phyloP scores from a whole-genome alignment of 2,888 invertebrate genomes.

The Microchrysa polita region DNA sequence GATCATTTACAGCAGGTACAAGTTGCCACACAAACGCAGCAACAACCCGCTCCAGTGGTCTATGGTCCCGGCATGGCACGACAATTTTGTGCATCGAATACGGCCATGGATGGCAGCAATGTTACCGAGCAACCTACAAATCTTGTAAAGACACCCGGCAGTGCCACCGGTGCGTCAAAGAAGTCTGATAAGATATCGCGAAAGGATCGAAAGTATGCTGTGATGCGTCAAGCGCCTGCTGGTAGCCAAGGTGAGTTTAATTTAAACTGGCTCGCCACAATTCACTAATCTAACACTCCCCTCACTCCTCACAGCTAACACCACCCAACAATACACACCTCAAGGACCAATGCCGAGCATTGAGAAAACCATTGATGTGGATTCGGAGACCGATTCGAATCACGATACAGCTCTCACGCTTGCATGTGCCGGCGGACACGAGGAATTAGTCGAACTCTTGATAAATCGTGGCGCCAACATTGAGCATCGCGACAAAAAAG shows the following conservation, averaged over 20 bases:
- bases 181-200: slow-evolving; percentile 64
- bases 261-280: too few relatives aligned
- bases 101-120: slow-evolving; percentile 55
- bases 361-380: slow-evolving; percentile 88
- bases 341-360: slow-evolving; percentile 65
- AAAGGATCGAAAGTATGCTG: slow-evolving; percentile 62
- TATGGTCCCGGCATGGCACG: slow-evolving; percentile 54
- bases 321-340: slow-evolving; percentile 57
- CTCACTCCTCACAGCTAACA: slow-evolving; percentile 49
- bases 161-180: slow-evolving; percentile 61
- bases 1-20: slow-evolving; percentile 67
- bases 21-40: slow-evolving; percentile 72
- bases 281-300: too few relatives aligned
- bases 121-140: slow-evolving; percentile 53
- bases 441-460: slow-evolving; percentile 92
- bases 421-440: slow-evolving; percentile 97
- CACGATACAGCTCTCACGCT: slow-evolving; percentile 98
- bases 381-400: slow-evolving; percentile 98
- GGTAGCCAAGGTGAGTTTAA: slow-evolving; percentile 61
- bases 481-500: slow-evolving; percentile 98
- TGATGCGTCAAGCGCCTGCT: slow-evolving; percentile 62
- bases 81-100: slow-evolving; percentile 56
- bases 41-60: slow-evolving; percentile 51
- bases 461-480: slow-evolving; percentile 93
- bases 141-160: slow-evolving; percentile 48